These are phyloP conservation scores for Gadus chalcogrammus DNA, from an alignment of 2,113 vertebrate genomes.

Conservation along the genomic window DNA sequence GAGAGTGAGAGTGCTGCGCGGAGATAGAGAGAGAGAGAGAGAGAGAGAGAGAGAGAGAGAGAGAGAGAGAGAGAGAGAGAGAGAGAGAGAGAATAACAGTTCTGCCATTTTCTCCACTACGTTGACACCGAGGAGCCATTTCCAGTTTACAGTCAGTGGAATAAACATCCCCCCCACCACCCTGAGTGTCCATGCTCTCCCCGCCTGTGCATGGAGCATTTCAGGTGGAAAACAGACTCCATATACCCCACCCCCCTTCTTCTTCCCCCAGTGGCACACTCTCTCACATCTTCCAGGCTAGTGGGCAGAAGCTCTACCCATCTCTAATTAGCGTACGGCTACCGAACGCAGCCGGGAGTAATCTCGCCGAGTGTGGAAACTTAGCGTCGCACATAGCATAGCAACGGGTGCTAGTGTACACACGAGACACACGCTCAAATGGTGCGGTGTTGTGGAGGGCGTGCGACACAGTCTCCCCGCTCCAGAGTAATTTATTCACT, in stretches of 20 bases:
- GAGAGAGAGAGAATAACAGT: background rate
- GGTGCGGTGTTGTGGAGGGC: slow-evolving; percentile 49
- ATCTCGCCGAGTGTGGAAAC: slow-evolving; percentile 52
- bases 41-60: background rate
- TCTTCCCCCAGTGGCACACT: slow-evolving; percentile 49
- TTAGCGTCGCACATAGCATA: slow-evolving; percentile 29
- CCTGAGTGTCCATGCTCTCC: no score
- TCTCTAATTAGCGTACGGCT: slow-evolving; percentile 60
- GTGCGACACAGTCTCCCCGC: slow-evolving; percentile 42
- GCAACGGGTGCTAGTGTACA: slow-evolving; percentile 53
- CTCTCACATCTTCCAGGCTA: slow-evolving; percentile 35
- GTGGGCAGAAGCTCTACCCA: slow-evolving; percentile 26
- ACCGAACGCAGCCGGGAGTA: slow-evolving; percentile 48
- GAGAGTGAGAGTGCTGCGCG: no score
- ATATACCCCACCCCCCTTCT: slow-evolving; percentile 39
- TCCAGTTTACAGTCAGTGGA: slow-evolving; percentile 43
- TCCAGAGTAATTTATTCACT: slow-evolving; percentile 63
- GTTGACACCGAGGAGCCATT: slow-evolving; percentile 41
- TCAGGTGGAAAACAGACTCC: slow-evolving; percentile 48
- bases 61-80: background rate
- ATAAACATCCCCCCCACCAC: slow-evolving; percentile 29
- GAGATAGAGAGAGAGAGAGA: background rate
- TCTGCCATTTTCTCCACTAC: slow-evolving; percentile 35
- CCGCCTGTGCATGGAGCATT: slow-evolving; percentile 18
- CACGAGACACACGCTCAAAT: slow-evolving; percentile 43